Evolutionary conservation across 2,113 vertebrate genomes (phyloP).

Genomic region (Rhabdomys dilectus): DNA sequence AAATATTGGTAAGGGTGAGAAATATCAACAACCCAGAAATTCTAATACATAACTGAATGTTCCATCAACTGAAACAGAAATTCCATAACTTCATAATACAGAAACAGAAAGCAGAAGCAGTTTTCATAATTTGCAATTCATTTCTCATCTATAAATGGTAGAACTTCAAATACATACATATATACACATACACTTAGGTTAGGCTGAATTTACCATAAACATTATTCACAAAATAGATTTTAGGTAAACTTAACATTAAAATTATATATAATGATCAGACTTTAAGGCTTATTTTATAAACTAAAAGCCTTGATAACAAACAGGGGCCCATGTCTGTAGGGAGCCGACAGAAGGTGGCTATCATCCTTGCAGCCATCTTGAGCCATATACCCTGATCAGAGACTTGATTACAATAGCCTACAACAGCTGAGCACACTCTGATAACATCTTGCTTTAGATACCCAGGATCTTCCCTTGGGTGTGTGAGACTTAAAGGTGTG

Average conservation of each 20-base stretch:
- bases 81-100: neutral
- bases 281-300: constrained; percentile 18
- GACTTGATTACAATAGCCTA: too few relatives aligned
- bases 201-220: neutral
- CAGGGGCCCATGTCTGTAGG: neutral
- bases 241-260: constrained; percentile 30
- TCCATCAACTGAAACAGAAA: constrained; percentile 26
- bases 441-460: too few relatives aligned
- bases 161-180: neutral
- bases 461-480: too few relatives aligned
- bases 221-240: constrained; percentile 18
- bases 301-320: neutral
- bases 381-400: too few relatives aligned
- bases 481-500: too few relatives aligned
- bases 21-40: constrained; percentile 16
- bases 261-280: neutral
- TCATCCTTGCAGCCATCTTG: too few relatives aligned
- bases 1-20: neutral
- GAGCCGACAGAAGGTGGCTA: too few relatives aligned
- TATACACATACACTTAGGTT: neutral
- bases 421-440: too few relatives aligned
- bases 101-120: neutral
- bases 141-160: neutral
- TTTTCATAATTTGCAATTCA: constrained; percentile 15
- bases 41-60: neutral